phyloP scores from a whole-genome alignment of 2,888 invertebrate genomes.

The Nemotelus pantherinus region DNA sequence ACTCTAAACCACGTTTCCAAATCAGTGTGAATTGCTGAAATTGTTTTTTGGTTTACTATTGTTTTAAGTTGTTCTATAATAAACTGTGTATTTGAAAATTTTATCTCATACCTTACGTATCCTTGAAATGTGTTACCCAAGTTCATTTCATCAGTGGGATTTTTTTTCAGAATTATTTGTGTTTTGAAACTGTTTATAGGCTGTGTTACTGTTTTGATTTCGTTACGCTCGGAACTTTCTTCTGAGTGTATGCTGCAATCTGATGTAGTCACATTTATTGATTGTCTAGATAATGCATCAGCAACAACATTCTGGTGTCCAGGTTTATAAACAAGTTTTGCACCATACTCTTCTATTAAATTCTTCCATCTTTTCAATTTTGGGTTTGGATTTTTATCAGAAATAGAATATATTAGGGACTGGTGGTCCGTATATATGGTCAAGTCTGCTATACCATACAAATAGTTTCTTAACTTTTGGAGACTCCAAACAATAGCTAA shows the following conservation, averaged over 20 bases:
- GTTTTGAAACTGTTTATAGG: not conserved
- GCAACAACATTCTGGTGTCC: slow-evolving; percentile 59
- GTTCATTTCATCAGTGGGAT: not conserved
- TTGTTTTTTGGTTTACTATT: not conserved
- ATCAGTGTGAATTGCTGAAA: not conserved
- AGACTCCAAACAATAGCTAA: slow-evolving; percentile 58
- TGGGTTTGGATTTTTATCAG: slow-evolving; percentile 49
- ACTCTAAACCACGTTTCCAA: not conserved
- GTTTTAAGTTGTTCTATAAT: slow-evolving; percentile 12
- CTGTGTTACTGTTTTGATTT: slow-evolving; percentile 6
- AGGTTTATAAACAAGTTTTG: slow-evolving; percentile 58
- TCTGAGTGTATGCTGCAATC: too few relatives aligned
- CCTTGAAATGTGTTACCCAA: not conserved
- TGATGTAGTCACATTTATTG: not conserved
- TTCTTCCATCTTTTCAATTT: slow-evolving; percentile 51
- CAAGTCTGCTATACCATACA: slow-evolving; percentile 56
- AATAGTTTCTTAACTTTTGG: slow-evolving; percentile 59
- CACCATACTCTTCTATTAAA: slow-evolving; percentile 50
- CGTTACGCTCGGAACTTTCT: not conserved
- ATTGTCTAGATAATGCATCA: slow-evolving; percentile 38
- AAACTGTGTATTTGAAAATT: not conserved
- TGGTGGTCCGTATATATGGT: slow-evolving; percentile 52
- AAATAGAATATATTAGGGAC: slow-evolving; percentile 50
- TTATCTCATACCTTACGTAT: not conserved
- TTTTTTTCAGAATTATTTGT: not conserved